phyloP scores from a whole-genome alignment of 2,797 vertebrate genomes.

The Glyptemys insculpta region DNA sequence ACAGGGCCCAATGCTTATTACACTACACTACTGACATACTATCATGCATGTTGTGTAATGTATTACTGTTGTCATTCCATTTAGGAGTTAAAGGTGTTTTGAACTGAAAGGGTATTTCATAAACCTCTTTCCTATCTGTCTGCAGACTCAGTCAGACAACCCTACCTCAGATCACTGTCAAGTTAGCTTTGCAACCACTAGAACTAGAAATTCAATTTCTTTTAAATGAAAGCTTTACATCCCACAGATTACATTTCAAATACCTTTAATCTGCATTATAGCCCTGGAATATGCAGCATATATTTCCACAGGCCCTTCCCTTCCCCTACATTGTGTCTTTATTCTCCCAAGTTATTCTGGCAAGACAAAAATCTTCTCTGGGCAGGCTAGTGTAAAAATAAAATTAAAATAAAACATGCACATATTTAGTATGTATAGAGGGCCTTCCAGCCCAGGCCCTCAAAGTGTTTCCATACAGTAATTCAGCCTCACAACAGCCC shows the following conservation, averaged over 20 bases:
- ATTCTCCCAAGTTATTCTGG: background rate
- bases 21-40: background rate
- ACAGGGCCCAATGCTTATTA: background rate
- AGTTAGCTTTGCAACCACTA: background rate
- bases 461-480: background rate
- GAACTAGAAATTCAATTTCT: background rate
- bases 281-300: background rate
- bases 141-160: background rate
- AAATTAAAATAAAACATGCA: background rate
- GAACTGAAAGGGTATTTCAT: background rate
- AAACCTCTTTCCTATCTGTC: background rate
- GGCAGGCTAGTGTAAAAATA: too few relatives aligned
- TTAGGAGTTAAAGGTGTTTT: background rate
- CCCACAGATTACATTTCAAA: background rate
- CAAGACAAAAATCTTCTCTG: background rate
- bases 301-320: too few relatives aligned
- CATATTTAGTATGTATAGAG: too few relatives aligned
- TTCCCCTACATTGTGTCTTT: too few relatives aligned
- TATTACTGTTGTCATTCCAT: background rate
- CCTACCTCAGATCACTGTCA: background rate
- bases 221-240: background rate
- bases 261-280: background rate
- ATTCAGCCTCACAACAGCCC: background rate
- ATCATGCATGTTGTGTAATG: background rate
- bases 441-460: background rate